Percentiles rank a stretch among this genome's conserved stretches.
These are phyloP conservation scores for Tupaia chinensis DNA, from an alignment of 2,113 vertebrate genomes.

Conservation along the genomic window DNA sequence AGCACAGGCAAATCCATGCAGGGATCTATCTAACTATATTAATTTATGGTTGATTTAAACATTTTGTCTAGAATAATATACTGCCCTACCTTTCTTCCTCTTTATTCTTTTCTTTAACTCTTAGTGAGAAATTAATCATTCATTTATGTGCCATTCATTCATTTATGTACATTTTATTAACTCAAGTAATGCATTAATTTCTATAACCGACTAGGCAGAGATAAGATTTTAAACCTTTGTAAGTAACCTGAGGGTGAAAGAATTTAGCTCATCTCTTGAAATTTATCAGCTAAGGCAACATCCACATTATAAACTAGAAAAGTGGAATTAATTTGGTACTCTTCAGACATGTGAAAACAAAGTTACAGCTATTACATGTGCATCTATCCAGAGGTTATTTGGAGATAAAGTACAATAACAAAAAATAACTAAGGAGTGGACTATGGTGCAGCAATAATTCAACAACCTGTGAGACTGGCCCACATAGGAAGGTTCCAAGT, in stretches of 20 bases:
- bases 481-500: too few species aligned
- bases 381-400: neutral
- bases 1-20: neutral
- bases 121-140: neutral
- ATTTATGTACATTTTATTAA: constrained; percentile 13
- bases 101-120: neutral
- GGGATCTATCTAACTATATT: neutral
- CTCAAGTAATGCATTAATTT: constrained; percentile 7
- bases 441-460: too few species aligned
- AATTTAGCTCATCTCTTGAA: constrained; percentile 12
- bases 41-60: neutral
- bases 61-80: neutral
- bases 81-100: neutral
- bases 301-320: neutral
- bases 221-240: neutral
- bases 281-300: neutral
- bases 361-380: neutral
- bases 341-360: neutral
- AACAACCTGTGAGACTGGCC: too few species aligned
- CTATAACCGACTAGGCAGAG: neutral
- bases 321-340: neutral
- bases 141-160: neutral
- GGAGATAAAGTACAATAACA: neutral
- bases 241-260: neutral
- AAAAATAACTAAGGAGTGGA: neutral